Base-by-base conservation (phyloP, 53 echinoderm and acorn worm species). In the Holothuria scabra region DNA sequence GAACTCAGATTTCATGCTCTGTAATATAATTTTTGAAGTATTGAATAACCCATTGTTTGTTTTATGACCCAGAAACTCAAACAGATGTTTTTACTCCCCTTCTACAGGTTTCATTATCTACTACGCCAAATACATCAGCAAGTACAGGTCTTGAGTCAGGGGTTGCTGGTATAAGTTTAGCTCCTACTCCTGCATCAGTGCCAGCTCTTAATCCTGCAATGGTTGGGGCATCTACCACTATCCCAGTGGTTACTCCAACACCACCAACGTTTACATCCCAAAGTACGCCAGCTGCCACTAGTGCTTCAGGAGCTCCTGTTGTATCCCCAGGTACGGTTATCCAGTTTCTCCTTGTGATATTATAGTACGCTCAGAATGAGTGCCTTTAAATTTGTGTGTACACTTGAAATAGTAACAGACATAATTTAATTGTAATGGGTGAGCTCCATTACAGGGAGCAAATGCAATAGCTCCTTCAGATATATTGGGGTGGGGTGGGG, bases 211-310 rank as follows among this genome's bases (percentile, higher is more conserved):
- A 83, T 79, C 93, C 96, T 10, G 87, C 84, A 8, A 74, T 65
- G 48, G 86, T 88, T 1, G 93, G 93, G 28, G 96, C 87, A 33
- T 71, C 84, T 29, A 87, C 96, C 8, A 96, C 96, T 0, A 86
- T 96, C 80, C 96, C 93, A 63, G 82, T 85, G 21, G 84, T 75
- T 1, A 35, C 86, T 23, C 28, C 89, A 30, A 80, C 91, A 30
- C 64, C 79, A 12, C 66, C 59, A 8, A 13, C 66, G n/a, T 74
- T 86, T 28, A 67, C 61, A 64, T 24, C 57, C 30, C 26, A 8
- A 57, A 57, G 28, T 52, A 55, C 79, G 19, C 79, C 58, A 16
- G 16, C 56, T 56, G 79, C 30, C 24, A 79, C 59, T 55, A 79
- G 58, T 59, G 79, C 79, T 55, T 57, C 79, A 58, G 79, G 79